phyloP scores from a whole-genome alignment of 1,140 invertebrate genomes.

The Hylaeus anthracinus region DNA sequence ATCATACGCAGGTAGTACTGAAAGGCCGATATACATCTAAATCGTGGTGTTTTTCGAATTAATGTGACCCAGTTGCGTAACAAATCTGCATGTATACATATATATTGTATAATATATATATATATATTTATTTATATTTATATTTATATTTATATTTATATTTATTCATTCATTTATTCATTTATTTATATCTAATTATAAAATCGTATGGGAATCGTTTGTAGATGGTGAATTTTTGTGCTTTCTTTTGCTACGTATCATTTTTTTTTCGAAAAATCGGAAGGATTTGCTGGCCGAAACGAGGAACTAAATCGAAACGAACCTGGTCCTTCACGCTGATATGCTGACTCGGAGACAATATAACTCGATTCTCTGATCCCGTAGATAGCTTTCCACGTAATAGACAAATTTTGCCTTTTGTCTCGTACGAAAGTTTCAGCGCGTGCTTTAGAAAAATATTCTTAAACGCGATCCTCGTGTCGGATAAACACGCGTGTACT shows the following conservation, averaged over 20 bases:
- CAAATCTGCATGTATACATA: slow-evolving; percentile 51
- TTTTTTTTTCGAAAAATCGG: slow-evolving; percentile 11
- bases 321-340: slow-evolving; percentile 67
- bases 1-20: slow-evolving; percentile 79
- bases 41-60: slow-evolving; percentile 74
- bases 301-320: slow-evolving; percentile 55
- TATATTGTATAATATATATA: slow-evolving; percentile 35
- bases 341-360: slow-evolving; percentile 60
- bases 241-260: slow-evolving; percentile 37
- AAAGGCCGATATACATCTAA: slow-evolving; percentile 80
- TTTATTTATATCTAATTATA: slow-evolving; percentile 53
- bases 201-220: slow-evolving; percentile 47
- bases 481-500: not conserved
- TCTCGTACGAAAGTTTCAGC: slow-evolving; percentile 22
- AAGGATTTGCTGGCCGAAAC: slow-evolving; percentile 28
- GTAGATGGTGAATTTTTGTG: slow-evolving; percentile 41
- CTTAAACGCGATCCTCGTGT: slow-evolving; percentile 38
- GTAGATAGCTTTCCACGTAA: slow-evolving; percentile 34
- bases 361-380: slow-evolving; percentile 40
- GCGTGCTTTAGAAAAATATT: slow-evolving; percentile 37
- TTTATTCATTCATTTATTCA: slow-evolving; percentile 32
- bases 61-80: slow-evolving; percentile 62
- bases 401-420: not conserved
- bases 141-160: not conserved
- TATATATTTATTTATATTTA: not conserved